A percentile compares a stretch with the other conserved stretches of the same genome.
These are phyloP conservation scores for Siniperca obscura DNA, from an alignment of 2,797 vertebrate genomes.

Conservation along the genomic window DNA sequence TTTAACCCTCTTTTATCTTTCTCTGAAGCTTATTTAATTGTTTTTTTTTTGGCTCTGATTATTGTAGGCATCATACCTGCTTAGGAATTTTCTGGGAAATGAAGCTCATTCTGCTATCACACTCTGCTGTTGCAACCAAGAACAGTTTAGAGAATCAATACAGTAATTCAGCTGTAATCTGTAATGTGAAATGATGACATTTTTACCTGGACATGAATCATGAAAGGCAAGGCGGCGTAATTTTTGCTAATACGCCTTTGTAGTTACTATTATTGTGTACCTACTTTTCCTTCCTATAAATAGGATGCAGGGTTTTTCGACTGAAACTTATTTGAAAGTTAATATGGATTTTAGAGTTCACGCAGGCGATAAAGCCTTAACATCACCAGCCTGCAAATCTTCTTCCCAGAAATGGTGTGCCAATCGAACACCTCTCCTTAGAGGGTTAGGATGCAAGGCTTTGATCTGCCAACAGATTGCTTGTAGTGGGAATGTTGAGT, in stretches of 20 bases:
- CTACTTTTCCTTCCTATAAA: background rate
- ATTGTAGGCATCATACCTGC: background rate
- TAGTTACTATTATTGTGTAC: background rate
- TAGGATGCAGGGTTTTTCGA: background rate
- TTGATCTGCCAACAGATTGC: slow-evolving; percentile 29
- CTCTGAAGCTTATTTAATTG: background rate
- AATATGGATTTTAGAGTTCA: slow-evolving; percentile 22
- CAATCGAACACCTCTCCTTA: slow-evolving; percentile 16
- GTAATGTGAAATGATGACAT: slow-evolving; percentile 5
- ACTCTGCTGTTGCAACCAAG: background rate
- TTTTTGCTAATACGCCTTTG: background rate
- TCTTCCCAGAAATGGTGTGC: slow-evolving; percentile 15
- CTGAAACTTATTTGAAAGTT: slow-evolving; percentile 3
- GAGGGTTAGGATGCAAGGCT: slow-evolving; percentile 7
- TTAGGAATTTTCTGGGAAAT: background rate
- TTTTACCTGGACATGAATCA: background rate
- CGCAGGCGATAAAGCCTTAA: slow-evolving; percentile 25
- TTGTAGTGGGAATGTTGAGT: slow-evolving; percentile 1
- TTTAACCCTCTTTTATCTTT: background rate
- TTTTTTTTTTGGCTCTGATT: background rate
- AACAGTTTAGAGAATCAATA: background rate
- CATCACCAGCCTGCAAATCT: background rate
- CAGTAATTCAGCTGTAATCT: slow-evolving; percentile 4
- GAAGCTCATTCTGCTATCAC: background rate
- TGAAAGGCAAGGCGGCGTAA: background rate